Conservation (phyloP, 1,140 invertebrate genomes). For the Nixonia krombeini region DNA sequence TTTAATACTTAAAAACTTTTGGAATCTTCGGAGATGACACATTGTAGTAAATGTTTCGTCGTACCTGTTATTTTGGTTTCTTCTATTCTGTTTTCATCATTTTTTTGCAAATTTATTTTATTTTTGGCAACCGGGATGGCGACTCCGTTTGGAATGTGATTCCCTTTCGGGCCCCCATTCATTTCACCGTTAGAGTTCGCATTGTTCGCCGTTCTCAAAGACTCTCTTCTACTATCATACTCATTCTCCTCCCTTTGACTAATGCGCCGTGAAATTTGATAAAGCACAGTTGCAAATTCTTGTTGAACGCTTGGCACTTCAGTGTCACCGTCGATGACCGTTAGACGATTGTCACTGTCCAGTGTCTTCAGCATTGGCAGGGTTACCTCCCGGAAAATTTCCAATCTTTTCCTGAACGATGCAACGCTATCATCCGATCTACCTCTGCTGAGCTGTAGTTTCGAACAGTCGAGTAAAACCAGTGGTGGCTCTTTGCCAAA, state of each 20-base stretch:
- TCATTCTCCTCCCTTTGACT: too few relatives aligned
- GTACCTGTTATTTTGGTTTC: slow-evolving; percentile 8
- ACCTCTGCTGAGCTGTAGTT: slow-evolving; percentile 84
- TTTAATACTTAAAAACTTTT: slow-evolving; percentile 2
- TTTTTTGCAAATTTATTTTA: slow-evolving; percentile 16
- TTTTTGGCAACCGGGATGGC: slow-evolving; percentile 54
- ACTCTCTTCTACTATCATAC: too few relatives aligned
- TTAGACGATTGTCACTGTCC: slow-evolving; percentile 83
- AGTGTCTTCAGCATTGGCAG: slow-evolving; percentile 88
- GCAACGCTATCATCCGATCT: slow-evolving; percentile 87
- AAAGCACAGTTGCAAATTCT: slow-evolving; percentile 80
- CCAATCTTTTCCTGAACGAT: slow-evolving; percentile 84
- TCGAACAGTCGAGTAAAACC: slow-evolving; percentile 87
- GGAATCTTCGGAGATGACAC: background rate
- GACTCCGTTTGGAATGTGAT: slow-evolving; percentile 54
- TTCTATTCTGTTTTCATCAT: slow-evolving; percentile 4
- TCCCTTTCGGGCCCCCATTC: slow-evolving; percentile 53
- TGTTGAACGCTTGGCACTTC: slow-evolving; percentile 81
- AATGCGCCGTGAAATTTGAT: slow-evolving; percentile 76
- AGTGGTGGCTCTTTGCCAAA: slow-evolving; percentile 82
- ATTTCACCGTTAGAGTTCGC: slow-evolving; percentile 44
- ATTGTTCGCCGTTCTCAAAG: slow-evolving; percentile 15
- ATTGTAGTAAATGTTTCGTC: background rate
- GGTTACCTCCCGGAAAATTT: slow-evolving; percentile 87
- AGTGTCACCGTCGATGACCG: slow-evolving; percentile 87